A percentile compares a stretch with the other conserved stretches of the same genome.
phyloP scores from a whole-genome alignment of 2,797 vertebrate genomes.

The Cyprinella venusta region DNA sequence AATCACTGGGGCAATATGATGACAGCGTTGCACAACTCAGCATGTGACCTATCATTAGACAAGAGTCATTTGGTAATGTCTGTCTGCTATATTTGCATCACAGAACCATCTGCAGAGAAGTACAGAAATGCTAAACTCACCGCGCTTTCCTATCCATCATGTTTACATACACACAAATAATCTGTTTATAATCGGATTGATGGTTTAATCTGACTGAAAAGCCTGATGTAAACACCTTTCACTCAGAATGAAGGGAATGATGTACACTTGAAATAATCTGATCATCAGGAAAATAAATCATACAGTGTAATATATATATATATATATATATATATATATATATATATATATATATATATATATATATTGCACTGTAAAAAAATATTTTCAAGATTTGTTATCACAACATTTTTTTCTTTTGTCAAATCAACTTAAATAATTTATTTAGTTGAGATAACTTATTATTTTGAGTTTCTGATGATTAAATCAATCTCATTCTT shows the following conservation, averaged over 20 bases:
- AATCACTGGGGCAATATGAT: slow-evolving; percentile 54
- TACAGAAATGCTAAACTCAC: slow-evolving; percentile 5
- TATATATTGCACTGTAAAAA: too few relatives aligned
- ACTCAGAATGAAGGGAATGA: not conserved
- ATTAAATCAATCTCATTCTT: too few relatives aligned
- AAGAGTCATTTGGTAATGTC: slow-evolving; percentile 51
- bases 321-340: too few relatives aligned
- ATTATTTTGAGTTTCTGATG: too few relatives aligned
- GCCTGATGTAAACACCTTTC: not conserved
- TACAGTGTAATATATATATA: not conserved
- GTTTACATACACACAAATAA: not conserved
- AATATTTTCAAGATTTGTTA: too few relatives aligned
- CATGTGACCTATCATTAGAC: slow-evolving; percentile 55
- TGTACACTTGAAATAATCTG: not conserved
- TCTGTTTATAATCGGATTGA: not conserved
- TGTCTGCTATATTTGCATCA: slow-evolving; percentile 47
- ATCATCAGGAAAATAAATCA: not conserved
- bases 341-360: too few relatives aligned
- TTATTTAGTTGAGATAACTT: too few relatives aligned
- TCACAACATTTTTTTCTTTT: too few relatives aligned
- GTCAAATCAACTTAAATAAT: too few relatives aligned
- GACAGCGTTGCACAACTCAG: slow-evolving; percentile 52
- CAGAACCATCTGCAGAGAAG: slow-evolving; percentile 20
- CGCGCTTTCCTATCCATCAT: slow-evolving; percentile 7
- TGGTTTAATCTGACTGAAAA: not conserved